phyloP scores from a whole-genome alignment of 2,113 vertebrate genomes.

The Cyprinodon tularosa region DNA sequence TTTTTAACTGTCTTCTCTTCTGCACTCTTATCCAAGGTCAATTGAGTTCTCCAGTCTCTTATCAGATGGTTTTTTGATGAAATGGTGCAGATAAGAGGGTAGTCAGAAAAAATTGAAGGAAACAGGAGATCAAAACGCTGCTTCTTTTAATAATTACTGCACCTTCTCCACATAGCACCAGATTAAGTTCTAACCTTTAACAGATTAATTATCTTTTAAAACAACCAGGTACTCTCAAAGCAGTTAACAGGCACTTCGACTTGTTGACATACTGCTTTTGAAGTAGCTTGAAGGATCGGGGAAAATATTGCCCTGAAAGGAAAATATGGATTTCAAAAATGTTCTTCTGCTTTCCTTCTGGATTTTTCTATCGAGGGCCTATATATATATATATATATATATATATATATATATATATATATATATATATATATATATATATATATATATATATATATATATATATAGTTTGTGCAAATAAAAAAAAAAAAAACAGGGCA shows the following conservation, averaged over 20 bases:
- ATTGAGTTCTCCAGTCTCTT: conserved; percentile 90
- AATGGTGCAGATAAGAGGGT: conserved; percentile 89
- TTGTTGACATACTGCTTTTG: conserved; percentile 35
- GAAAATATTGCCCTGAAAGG: not conserved
- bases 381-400: not conserved
- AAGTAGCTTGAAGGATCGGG: not conserved
- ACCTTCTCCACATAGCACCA: conserved; percentile 90
- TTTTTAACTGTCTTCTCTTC: conserved; percentile 78
- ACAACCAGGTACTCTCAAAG: conserved; percentile 28
- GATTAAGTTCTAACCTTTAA: conserved; percentile 86
- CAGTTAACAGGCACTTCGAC: not conserved
- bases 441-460: too few species aligned
- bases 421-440: too few species aligned
- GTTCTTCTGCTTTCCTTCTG: conserved; percentile 28
- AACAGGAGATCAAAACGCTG: conserved; percentile 88
- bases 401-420: too few species aligned
- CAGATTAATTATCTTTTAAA: conserved; percentile 40
- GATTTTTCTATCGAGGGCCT: conserved; percentile 5
- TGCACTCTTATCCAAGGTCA: conserved; percentile 87
- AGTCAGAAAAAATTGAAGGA: conserved; percentile 85
- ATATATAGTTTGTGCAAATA: too few species aligned
- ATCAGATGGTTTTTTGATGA: conserved; percentile 90
- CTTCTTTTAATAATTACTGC: conserved; percentile 90
- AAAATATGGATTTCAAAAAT: conserved; percentile 1
- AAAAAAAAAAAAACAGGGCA: too few species aligned